Evolutionary conservation across 2,113 vertebrate genomes (phyloP).

Genomic region (Neolamprologus sp.): DNA sequence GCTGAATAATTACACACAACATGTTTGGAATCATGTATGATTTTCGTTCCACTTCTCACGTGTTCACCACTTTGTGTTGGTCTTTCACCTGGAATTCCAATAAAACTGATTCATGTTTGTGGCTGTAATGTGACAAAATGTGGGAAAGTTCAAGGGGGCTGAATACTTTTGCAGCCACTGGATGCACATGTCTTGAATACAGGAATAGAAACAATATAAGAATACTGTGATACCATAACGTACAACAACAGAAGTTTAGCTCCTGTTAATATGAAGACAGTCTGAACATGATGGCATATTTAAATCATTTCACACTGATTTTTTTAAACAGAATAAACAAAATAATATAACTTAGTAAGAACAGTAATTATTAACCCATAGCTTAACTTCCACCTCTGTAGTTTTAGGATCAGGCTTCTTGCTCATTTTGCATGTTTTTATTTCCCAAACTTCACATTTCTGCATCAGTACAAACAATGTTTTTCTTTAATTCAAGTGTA

Average conservation of each 20-base stretch:
- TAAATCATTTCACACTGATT: not conserved
- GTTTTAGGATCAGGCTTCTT: not conserved
- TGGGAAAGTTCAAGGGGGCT: not conserved
- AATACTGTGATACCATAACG: not conserved
- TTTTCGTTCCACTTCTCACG: not conserved
- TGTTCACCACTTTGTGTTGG: not conserved
- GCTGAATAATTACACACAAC: rapidly evolving
- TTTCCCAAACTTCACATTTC: not conserved
- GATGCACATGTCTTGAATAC: not conserved
- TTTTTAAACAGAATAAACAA: not conserved
- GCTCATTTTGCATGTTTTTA: not conserved
- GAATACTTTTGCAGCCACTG: rapidly evolving
- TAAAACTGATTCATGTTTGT: rapidly evolving
- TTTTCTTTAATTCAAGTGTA: not conserved
- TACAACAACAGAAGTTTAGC: not conserved
- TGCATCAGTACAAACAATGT: rapidly evolving
- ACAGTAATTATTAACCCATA: not conserved
- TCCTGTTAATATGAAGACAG: not conserved
- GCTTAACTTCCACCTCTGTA: not conserved
- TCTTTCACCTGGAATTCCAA: rapidly evolving
- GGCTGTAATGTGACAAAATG: not conserved
- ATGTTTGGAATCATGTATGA: rapidly evolving
- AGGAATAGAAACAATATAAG: not conserved
- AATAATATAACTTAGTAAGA: not conserved
- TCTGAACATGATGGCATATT: not conserved